Evolutionary conservation across 2,888 invertebrate genomes (phyloP).

Genomic region (Heteromyza rotundicornis): DNA sequence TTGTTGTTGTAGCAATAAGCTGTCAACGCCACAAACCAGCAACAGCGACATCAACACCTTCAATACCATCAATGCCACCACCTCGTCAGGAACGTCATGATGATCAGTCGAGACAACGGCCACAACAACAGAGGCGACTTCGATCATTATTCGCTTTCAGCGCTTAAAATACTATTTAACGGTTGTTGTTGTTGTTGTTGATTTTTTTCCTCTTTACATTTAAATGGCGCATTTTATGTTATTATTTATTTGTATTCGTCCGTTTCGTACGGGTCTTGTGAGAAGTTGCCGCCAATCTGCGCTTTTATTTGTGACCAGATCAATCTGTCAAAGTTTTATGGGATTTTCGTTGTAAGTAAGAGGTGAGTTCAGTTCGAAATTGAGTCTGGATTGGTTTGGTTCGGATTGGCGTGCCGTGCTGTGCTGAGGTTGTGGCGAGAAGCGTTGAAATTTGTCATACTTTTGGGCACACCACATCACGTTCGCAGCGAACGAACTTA

Average conservation of each 20-base stretch:
- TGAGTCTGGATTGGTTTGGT: too few species aligned
- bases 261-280: neutral
- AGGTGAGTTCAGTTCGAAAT: too few species aligned
- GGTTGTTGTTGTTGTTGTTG: neutral
- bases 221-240: conserved; percentile 1
- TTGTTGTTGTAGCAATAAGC: neutral
- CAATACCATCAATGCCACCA: neutral
- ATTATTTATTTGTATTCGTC: neutral
- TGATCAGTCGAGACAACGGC: neutral
- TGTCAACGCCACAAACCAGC: neutral
- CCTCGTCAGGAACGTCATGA: neutral
- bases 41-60: conserved; percentile 1
- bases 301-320: neutral
- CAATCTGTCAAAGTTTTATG: conserved; percentile 3
- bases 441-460: neutral
- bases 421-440: neutral
- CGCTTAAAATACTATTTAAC: neutral
- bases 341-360: neutral
- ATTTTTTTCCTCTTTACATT: neutral
- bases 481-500: neutral
- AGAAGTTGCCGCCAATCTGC: neutral
- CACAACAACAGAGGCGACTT: neutral
- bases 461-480: neutral
- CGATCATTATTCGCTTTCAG: neutral
- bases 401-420: too few species aligned